Percentiles rank a stretch among this genome's conserved stretches.
These are phyloP conservation scores for Ctenodactylus gundi DNA, from an alignment of 2,113 vertebrate genomes.

Conservation along the genomic window DNA sequence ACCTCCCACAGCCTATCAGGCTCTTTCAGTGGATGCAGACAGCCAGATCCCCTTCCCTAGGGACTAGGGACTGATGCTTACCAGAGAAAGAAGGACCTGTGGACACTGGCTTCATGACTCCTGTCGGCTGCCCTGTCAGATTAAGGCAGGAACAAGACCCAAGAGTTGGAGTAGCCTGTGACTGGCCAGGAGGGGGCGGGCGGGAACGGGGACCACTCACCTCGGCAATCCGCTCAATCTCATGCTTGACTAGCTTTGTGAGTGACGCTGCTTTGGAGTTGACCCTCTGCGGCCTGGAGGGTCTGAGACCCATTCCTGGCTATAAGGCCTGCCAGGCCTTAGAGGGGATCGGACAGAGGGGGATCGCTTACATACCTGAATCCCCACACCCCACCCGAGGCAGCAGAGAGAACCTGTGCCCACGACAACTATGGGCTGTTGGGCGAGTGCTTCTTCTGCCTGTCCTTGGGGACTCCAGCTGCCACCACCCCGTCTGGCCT, in stretches of 20 bases:
- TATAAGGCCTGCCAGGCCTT: not conserved
- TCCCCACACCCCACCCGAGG: too few species aligned
- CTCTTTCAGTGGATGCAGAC: not conserved
- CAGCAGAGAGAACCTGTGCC: not conserved
- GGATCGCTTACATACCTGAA: not conserved
- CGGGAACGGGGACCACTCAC: rapidly evolving
- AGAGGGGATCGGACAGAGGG: rapidly evolving
- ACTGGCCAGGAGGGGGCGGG: rapidly evolving
- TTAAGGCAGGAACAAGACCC: not conserved
- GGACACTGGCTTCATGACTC: not conserved
- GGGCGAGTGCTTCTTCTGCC: not conserved
- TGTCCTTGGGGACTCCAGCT: not conserved
- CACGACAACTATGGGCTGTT: rapidly evolving
- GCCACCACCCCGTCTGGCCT: too few species aligned
- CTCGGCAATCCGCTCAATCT: not conserved
- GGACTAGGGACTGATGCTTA: not conserved
- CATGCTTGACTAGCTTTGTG: not conserved
- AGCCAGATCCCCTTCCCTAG: not conserved
- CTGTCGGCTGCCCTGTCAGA: too few species aligned
- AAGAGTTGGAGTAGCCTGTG: not conserved
- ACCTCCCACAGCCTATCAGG: not conserved
- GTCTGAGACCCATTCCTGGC: not conserved
- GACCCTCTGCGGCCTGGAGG: not conserved
- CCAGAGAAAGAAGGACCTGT: not conserved
- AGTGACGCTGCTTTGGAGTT: not conserved